phyloP scores from a whole-genome alignment of 2,888 invertebrate species.

The Aspidiotus rigidus region DNA sequence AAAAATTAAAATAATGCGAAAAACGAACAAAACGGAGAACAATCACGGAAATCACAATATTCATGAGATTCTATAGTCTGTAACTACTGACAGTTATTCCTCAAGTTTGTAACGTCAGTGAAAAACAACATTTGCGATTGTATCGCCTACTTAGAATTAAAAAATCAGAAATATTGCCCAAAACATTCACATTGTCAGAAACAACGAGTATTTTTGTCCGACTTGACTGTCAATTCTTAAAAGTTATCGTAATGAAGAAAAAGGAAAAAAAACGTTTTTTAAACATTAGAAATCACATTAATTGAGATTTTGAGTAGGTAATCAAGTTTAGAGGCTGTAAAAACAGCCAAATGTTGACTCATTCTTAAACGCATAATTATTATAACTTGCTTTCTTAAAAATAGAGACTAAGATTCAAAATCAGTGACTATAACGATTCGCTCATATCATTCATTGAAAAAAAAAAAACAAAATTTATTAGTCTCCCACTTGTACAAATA shows the following conservation, averaged over 20 bases:
- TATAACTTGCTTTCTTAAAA: conserved; percentile 4
- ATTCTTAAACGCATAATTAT: not conserved
- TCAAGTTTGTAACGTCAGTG: not conserved
- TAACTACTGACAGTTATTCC: not conserved
- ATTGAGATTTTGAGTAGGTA: not conserved
- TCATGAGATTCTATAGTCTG: not conserved
- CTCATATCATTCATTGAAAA: not conserved
- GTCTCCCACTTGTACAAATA: conserved; percentile 3
- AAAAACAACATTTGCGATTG: not conserved
- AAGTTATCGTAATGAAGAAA: not conserved
- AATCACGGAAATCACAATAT: not conserved
- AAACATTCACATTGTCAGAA: not conserved
- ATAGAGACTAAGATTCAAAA: not conserved
- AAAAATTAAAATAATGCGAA: not conserved
- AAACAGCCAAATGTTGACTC: conserved; percentile 4
- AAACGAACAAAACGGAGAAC: not conserved
- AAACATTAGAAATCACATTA: not conserved
- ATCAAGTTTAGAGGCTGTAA: not conserved
- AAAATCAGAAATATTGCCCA: not conserved
- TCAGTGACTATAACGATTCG: not conserved
- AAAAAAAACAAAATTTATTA: not conserved
- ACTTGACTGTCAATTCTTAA: not conserved
- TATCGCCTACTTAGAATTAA: not conserved
- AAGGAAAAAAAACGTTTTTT: conserved; percentile 1
- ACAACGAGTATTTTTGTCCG: not conserved